Evolutionary conservation across 2,888 invertebrate species (phyloP).

Genomic region (Spisula subtruncata): DNA sequence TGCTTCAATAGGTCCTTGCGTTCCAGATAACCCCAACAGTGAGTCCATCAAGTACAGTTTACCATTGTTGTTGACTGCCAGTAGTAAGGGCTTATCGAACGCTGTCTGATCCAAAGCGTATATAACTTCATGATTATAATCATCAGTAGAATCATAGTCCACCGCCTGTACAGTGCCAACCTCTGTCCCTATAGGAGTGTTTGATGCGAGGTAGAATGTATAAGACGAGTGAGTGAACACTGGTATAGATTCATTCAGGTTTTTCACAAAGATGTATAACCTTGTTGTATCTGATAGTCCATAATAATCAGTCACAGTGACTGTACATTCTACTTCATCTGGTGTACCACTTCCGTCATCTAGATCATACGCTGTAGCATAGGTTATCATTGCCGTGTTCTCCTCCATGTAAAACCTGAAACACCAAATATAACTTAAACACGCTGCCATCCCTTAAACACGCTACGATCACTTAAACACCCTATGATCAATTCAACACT

Average conservation of each 20-base stretch:
- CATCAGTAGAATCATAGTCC: slow-evolving; percentile 57
- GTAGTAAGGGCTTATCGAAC: slow-evolving; percentile 9
- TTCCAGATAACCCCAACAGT: slow-evolving; percentile 24
- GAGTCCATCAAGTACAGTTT: slow-evolving; percentile 39
- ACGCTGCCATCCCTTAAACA: background rate
- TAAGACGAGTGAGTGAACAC: slow-evolving; percentile 54
- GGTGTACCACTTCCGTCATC: slow-evolving; percentile 53
- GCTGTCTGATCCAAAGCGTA: slow-evolving; percentile 57
- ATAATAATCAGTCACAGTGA: slow-evolving; percentile 59
- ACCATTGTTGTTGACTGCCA: slow-evolving; percentile 53
- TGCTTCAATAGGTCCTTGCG: slow-evolving; percentile 23
- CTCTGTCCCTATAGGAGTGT: slow-evolving; percentile 58
- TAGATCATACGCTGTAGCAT: slow-evolving; percentile 57
- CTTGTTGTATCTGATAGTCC: slow-evolving; percentile 59
- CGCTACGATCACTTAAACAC: no score
- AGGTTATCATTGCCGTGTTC: slow-evolving; percentile 46
- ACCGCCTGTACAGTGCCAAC: slow-evolving; percentile 52
- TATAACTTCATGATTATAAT: slow-evolving; percentile 54
- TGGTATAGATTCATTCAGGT: slow-evolving; percentile 58
- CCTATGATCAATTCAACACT: no score
- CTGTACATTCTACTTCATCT: slow-evolving; percentile 52
- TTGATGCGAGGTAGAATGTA: slow-evolving; percentile 54
- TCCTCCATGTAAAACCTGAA: slow-evolving; percentile 49
- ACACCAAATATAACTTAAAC: background rate
- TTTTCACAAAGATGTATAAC: slow-evolving; percentile 58